Evolutionary conservation across 2,888 invertebrate species (phyloP), one percentile per base, ranked within the genome.

Genomic region (Ophion ventricosus): DNA sequence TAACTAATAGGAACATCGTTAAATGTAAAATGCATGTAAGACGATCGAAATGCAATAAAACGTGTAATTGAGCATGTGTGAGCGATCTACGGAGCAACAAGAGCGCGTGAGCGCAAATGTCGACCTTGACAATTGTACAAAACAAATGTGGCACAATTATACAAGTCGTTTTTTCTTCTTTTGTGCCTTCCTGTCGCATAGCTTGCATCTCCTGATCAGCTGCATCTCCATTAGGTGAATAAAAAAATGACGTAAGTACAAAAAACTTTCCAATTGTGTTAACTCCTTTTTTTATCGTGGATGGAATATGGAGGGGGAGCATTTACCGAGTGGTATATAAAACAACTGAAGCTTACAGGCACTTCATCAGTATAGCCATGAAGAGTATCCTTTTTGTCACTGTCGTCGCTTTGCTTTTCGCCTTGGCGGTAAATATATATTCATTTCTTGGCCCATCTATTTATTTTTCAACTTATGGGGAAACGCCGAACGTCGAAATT

Each of bases 361-460:
- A 43, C n/a, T 17, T 23, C 66, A 29, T 66, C 80, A 64, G 77
- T 70, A 70, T 43, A 81, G 73, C 63, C 76, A 83, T 83, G 83
- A 83, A 83, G 73, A 40, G 26, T 20, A 26, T 83, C 56, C 72
- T 80, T 43, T 63, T 83, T 10, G 67, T 73, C 26, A 67, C 26
- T 80, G 67, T 83, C 63, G 23, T 72, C 8, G 75, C 83, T 7
- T 67, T 73, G 56, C 40, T 83, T 25, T 54, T 80, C 23, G 83
- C 72, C 29, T 61, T 80, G 66, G 61, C 80, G 66, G 83, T 83
- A 54, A 80, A 57, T 83, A 83, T 56, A 59, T 64, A 23, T 43
- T 23, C 11, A 49, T 23, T 17, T 10, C 5, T 25, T 0, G 25
- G 14, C 2, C 0, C 14, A 17, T 14, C 25, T 7, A 8, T 40